Evolutionary conservation across 64 coral and sea anemone species (phyloP), one percentile per base, ranked within the genome.

Genomic region (Platygyra sinensis): DNA sequence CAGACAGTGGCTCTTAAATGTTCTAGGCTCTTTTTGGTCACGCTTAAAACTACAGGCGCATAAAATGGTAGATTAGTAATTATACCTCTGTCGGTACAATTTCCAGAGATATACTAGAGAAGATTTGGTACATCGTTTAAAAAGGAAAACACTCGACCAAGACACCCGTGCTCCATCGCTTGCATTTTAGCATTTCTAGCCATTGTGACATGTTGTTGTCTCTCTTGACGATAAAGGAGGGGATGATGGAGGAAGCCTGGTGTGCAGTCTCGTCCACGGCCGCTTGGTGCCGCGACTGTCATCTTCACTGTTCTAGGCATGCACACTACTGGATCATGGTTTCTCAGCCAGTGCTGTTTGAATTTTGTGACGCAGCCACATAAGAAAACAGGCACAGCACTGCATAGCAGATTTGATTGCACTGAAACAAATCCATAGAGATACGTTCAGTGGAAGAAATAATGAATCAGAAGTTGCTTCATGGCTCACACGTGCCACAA

Each of bases 301-400:
- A 22, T 15, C 74, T 19, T 61, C 24, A n/a, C 36, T 18, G 19
- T 42, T 13, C 36, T 80, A 11, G 78, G 55, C 51, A 80, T 19
- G 16, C 28, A 14, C 52, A 61, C 28, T 0, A 19, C 28, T 80
- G 52, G 22, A 18, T 1, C 27, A 51, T 38, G 36, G 19, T 28
- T 85, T 20, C 36, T 92, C 74, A 77, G 36, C 52, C 65, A 18
- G 79, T 87, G 49, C 30, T 73, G 75, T 72, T 86, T 42, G 91
- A 87, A 89, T 96, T 96, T 50, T 87, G 82, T 19, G 97, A 99
- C 13, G 97, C 97, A 17, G 97, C 97, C 31, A 95, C 89, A 85
- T 96, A 99, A 5, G 97, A 99, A 69, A 99, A 99, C 36, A 99
- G 93, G 72, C 97, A 99, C 13, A 99, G 79, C 8, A 99, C 97